Percentiles rank a stretch among this genome's conserved stretches.
phyloP scores from a whole-genome alignment of 1,140 invertebrate genomes.

The Bacillus rossius region DNA sequence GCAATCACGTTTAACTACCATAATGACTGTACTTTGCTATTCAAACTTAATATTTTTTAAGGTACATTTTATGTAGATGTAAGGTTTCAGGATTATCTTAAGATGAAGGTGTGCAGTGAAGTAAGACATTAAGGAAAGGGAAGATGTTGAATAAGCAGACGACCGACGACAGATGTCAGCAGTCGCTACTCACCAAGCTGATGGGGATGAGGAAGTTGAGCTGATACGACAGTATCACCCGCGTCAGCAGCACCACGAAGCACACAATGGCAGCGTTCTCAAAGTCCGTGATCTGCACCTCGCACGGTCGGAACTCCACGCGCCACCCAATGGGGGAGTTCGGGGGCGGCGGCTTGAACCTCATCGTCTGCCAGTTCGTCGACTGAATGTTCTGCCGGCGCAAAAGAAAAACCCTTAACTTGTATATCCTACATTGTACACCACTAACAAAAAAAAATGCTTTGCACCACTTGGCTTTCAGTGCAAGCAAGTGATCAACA shows the following conservation, averaged over 20 bases:
- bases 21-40: too few relatives aligned
- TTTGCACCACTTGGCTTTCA: too few relatives aligned
- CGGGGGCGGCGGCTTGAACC: conserved; percentile 96
- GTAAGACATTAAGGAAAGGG: neutral
- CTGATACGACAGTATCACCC: conserved; percentile 95
- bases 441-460: too few relatives aligned
- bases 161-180: too few relatives aligned
- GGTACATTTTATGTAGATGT: too few relatives aligned
- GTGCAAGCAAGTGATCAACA: too few relatives aligned
- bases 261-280: conserved; percentile 99
- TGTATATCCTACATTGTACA: too few relatives aligned
- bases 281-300: conserved; percentile 98
- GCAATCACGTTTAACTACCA: too few relatives aligned
- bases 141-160: neutral
- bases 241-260: conserved; percentile 93
- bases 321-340: conserved; percentile 97
- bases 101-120: too few relatives aligned
- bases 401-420: conserved; percentile 11
- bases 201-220: conserved; percentile 97
- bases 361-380: conserved; percentile 99
- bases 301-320: conserved; percentile 98
- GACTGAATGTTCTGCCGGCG: conserved; percentile 92
- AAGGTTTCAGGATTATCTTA: too few relatives aligned
- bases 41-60: too few relatives aligned
- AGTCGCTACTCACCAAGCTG: conserved; percentile 69